Evolutionary conservation across 2,888 invertebrate genomes (phyloP).

Genomic region (Carabus problematicus): DNA sequence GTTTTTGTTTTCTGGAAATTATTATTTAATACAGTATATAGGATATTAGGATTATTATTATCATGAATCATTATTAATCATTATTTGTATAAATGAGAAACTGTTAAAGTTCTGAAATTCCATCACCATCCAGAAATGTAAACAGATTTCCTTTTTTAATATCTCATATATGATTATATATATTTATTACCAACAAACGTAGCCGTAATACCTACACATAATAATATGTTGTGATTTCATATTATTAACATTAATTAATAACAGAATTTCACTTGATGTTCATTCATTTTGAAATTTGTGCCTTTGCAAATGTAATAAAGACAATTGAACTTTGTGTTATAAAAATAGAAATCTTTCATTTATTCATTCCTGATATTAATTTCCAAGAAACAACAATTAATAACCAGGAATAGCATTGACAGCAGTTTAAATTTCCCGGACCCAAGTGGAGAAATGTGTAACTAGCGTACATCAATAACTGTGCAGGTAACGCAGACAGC

Average conservation of each 20-base stretch:
- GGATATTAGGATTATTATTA: neutral
- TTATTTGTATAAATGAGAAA: slow-evolving; percentile 5
- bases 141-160: slow-evolving; percentile 30
- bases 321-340: slow-evolving; percentile 42
- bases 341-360: slow-evolving; percentile 12
- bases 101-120: slow-evolving; percentile 36
- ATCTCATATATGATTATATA: too few relatives aligned
- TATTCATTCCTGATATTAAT: neutral
- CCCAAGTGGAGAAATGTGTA: too few relatives aligned
- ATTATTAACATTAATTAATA: too few relatives aligned
- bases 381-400: neutral
- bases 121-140: slow-evolving; percentile 22
- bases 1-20: slow-evolving; percentile 16
- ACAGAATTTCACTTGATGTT: slow-evolving; percentile 51
- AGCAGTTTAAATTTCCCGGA: neutral
- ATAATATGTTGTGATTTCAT: slow-evolving; percentile 44
- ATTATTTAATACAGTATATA: slow-evolving; percentile 15
- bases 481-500: too few relatives aligned
- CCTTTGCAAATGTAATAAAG: slow-evolving; percentile 57
- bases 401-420: neutral
- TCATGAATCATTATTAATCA: slow-evolving; percentile 6
- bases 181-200: slow-evolving; percentile 17
- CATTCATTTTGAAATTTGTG: slow-evolving; percentile 57
- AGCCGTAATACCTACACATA: slow-evolving; percentile 30
- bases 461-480: too few relatives aligned